These are phyloP conservation scores for Whitmania pigra DNA, from an alignment of 1,140 invertebrate species.

Conservation along the genomic window DNA sequence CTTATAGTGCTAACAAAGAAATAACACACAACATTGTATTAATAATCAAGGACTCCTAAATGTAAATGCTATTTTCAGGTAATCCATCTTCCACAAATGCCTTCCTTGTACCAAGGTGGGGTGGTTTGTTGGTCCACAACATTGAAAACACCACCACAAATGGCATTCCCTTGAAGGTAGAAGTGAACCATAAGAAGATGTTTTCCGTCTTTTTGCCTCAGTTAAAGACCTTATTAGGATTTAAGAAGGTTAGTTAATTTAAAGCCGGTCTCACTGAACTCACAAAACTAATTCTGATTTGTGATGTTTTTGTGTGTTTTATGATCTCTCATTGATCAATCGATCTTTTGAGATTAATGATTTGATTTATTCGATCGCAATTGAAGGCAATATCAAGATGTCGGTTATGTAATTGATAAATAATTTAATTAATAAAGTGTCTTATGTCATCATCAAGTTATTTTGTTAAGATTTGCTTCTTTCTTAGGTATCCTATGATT, in stretches of 20 bases:
- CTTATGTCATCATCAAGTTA: too few species aligned
- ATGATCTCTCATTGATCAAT: not conserved
- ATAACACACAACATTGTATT: too few species aligned
- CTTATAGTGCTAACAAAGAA: too few species aligned
- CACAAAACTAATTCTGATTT: not conserved
- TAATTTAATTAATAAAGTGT: too few species aligned
- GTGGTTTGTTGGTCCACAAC: constrained; percentile 51
- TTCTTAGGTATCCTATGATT: too few species aligned
- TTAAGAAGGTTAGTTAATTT: constrained; percentile 34
- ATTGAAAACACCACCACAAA: constrained; percentile 37
- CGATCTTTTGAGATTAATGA: too few species aligned
- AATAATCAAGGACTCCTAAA: too few species aligned
- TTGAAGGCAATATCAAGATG: too few species aligned
- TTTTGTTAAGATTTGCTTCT: too few species aligned
- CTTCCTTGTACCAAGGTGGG: constrained; percentile 81
- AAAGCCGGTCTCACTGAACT: not conserved
- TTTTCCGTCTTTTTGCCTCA: constrained; percentile 67
- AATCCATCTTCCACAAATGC: constrained; percentile 47
- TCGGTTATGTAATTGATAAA: too few species aligned
- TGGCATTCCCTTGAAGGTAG: constrained; percentile 48
- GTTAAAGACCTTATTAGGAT: constrained; percentile 61
- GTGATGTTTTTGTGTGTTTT: constrained; percentile 6
- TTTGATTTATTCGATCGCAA: too few species aligned
- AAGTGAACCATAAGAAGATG: constrained; percentile 46
- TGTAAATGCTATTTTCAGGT: constrained; percentile 20